Conservation (phyloP, 2,888 invertebrate genomes). For the Philopedon plagiatum region DNA sequence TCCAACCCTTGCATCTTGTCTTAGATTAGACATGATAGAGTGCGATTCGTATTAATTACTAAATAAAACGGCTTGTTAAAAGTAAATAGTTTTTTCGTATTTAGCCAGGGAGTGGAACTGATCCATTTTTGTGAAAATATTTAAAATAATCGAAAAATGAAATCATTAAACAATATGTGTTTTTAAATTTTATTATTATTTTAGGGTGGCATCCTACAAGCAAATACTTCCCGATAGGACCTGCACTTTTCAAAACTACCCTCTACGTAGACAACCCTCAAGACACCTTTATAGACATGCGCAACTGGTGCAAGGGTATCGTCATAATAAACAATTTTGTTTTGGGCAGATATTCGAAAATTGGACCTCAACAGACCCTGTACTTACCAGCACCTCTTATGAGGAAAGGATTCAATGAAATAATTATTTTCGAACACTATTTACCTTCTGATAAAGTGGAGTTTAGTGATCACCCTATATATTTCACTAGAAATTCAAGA, state of each 20-base stretch:
- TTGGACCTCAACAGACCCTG: conserved; percentile 86
- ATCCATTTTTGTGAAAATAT: too few relatives aligned
- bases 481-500: conserved; percentile 18
- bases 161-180: too few relatives aligned
- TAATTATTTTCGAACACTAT: conserved; percentile 65
- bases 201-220: conserved; percentile 9
- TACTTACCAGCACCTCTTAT: conserved; percentile 86
- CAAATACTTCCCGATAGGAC: neutral
- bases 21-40: too few relatives aligned
- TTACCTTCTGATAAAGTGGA: conserved; percentile 11
- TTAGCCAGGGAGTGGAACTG: too few relatives aligned
- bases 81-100: too few relatives aligned
- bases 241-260: conserved; percentile 3
- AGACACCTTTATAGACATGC: conserved; percentile 86
- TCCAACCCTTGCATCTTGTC: conserved; percentile 66
- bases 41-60: too few relatives aligned
- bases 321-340: conserved; percentile 89
- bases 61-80: too few relatives aligned
- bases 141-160: too few relatives aligned
- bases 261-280: conserved; percentile 62
- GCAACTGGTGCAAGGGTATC: conserved; percentile 88
- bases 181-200: conserved; percentile 61
- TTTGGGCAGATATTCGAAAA: conserved; percentile 83
- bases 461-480: conserved; percentile 26
- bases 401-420: conserved; percentile 67